These are phyloP conservation scores for Tychaedon coryphoeus DNA, from an alignment of 2,113 vertebrate genomes.

Conservation along the genomic window DNA sequence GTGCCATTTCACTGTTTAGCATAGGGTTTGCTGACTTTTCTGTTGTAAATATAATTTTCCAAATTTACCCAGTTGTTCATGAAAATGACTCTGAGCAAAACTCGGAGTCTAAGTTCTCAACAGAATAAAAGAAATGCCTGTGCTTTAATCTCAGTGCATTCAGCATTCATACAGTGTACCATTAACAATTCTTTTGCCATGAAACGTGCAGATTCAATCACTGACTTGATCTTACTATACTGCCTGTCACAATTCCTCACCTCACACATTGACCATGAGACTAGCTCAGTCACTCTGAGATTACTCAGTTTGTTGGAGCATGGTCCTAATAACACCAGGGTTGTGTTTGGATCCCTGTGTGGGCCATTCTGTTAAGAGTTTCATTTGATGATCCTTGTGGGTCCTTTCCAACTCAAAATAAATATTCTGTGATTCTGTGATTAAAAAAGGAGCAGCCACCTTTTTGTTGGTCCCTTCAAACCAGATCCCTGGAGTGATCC, in stretches of 20 bases:
- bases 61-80: background rate
- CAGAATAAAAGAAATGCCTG: background rate
- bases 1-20: background rate
- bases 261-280: fast-evolving
- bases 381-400: background rate
- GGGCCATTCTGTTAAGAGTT: background rate
- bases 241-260: background rate
- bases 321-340: background rate
- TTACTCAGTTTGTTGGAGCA: background rate
- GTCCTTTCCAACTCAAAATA: background rate
- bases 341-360: too few species aligned
- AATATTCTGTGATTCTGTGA: background rate
- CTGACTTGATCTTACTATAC: background rate
- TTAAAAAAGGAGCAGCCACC: background rate
- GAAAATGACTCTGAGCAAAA: background rate
- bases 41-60: background rate
- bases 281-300: background rate
- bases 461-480: background rate
- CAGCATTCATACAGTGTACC: background rate
- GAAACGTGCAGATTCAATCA: background rate
- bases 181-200: background rate
- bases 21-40: background rate
- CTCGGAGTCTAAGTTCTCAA: background rate
- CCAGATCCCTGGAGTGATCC: background rate
- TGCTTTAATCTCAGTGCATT: background rate